These are phyloP conservation scores for Anthonomus grandis DNA, from an alignment of 1,140 invertebrate species.

Conservation along the genomic window DNA sequence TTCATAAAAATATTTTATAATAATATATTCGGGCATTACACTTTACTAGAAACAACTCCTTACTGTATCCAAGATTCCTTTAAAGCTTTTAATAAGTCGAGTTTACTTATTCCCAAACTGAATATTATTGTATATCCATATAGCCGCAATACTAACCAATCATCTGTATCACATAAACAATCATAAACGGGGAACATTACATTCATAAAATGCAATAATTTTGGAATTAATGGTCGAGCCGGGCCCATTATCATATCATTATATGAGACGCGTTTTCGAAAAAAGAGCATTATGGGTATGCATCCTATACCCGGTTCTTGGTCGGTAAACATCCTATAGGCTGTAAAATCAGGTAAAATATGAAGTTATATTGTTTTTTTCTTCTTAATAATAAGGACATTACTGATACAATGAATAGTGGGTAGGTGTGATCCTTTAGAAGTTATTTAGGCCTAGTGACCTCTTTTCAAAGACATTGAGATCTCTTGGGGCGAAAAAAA, in stretches of 20 bases:
- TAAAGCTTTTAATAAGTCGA: neutral
- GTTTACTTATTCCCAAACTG: slow-evolving; percentile 1
- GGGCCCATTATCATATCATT: slow-evolving; percentile 47
- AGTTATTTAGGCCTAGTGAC: no score
- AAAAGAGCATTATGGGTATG: slow-evolving; percentile 31
- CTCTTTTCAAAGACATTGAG: no score
- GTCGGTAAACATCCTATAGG: slow-evolving; percentile 17
- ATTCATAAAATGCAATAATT: slow-evolving; percentile 47
- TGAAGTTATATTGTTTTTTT: neutral
- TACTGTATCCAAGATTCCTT: neutral
- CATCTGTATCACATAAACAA: slow-evolving; percentile 50
- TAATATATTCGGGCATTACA: neutral
- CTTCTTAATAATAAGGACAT: no score
- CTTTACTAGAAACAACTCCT: neutral
- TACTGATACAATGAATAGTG: no score
- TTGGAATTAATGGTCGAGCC: slow-evolving; percentile 42
- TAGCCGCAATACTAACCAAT: slow-evolving; percentile 47
- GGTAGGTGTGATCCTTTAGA: no score
- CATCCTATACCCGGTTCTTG: slow-evolving; percentile 10
- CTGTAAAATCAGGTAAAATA: slow-evolving; percentile 25
- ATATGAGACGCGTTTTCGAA: slow-evolving; percentile 30
- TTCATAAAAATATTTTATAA: neutral
- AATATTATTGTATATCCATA: slow-evolving; percentile 22
- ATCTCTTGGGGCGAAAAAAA: no score
- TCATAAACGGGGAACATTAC: slow-evolving; percentile 48